Evolutionary conservation across 1,140 invertebrate genomes (phyloP).

Genomic region (Dendroctonus ponderosae): DNA sequence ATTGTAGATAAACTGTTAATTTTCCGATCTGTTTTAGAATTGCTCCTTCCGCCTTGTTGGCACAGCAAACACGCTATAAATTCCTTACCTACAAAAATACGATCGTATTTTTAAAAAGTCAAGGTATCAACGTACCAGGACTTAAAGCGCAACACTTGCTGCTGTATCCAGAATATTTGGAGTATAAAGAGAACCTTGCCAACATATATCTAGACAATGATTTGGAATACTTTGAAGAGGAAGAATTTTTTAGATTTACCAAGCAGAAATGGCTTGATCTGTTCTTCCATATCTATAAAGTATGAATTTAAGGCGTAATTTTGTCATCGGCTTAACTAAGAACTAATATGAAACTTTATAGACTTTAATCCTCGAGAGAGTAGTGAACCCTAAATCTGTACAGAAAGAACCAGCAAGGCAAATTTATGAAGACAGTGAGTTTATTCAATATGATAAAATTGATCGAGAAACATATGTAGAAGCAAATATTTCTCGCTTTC

Average conservation of each 20-base stretch:
- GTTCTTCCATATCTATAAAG: constrained; percentile 49
- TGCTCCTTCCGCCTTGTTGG: background rate
- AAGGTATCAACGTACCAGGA: constrained; percentile 45
- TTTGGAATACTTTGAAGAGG: background rate
- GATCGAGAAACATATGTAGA: constrained; percentile 15
- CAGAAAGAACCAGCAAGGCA: background rate
- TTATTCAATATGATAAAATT: constrained; percentile 8
- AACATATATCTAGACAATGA: background rate
- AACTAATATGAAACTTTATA: background rate
- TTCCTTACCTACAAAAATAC: constrained; percentile 41
- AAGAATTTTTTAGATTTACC: constrained; percentile 40
- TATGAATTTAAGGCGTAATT: background rate
- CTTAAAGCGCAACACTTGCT: constrained; percentile 46
- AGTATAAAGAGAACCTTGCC: constrained; percentile 11
- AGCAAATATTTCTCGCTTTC: constrained; percentile 1
- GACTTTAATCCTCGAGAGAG: constrained; percentile 10
- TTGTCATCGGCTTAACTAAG: background rate
- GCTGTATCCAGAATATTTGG: constrained; percentile 45
- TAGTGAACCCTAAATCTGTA: background rate
- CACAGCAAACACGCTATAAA: constrained; percentile 20
- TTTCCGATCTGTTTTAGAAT: too few relatives aligned
- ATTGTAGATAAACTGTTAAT: too few relatives aligned
- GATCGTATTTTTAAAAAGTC: constrained; percentile 42
- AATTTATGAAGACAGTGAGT: constrained; percentile 11
- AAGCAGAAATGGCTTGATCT: constrained; percentile 52